Conservation (phyloP, 2,797 vertebrate genomes). For the Bradypus variegatus region DNA sequence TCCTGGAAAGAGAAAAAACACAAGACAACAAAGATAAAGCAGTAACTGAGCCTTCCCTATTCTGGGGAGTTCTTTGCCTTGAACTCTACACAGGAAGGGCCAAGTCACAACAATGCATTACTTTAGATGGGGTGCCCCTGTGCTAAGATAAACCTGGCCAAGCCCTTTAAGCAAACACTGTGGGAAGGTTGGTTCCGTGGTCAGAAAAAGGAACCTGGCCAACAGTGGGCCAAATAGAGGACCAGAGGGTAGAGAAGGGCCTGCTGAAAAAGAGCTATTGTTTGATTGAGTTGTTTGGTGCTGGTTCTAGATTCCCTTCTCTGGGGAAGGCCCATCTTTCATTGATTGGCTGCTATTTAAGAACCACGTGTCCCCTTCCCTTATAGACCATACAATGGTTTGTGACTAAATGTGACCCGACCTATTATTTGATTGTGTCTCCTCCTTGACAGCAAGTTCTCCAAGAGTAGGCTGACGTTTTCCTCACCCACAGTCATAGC, state of each 20-base stretch:
- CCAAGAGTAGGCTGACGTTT: fast-evolving
- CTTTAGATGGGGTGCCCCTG: neutral
- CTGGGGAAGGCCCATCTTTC: neutral
- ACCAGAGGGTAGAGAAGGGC: neutral
- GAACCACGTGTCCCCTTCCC: neutral
- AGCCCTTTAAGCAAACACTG: conserved; percentile 41
- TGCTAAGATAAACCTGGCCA: neutral
- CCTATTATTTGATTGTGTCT: neutral
- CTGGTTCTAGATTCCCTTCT: neutral
- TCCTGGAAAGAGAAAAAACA: conserved; percentile 52
- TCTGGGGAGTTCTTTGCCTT: conserved; percentile 9
- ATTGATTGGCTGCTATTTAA: neutral
- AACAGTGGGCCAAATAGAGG: neutral
- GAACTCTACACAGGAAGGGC: neutral
- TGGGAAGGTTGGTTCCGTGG: fast-evolving
- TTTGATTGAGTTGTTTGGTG: neutral
- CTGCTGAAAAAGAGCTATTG: fast-evolving
- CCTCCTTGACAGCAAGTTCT: neutral
- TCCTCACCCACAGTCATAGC: neutral
- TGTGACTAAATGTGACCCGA: neutral
- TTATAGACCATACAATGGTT: neutral
- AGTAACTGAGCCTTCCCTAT: neutral
- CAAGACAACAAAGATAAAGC: neutral
- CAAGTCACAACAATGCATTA: neutral
- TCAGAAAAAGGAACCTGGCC: neutral